Conservation (phyloP, 2,113 vertebrate genomes). For the Oncorhynchus clarkii region DNA sequence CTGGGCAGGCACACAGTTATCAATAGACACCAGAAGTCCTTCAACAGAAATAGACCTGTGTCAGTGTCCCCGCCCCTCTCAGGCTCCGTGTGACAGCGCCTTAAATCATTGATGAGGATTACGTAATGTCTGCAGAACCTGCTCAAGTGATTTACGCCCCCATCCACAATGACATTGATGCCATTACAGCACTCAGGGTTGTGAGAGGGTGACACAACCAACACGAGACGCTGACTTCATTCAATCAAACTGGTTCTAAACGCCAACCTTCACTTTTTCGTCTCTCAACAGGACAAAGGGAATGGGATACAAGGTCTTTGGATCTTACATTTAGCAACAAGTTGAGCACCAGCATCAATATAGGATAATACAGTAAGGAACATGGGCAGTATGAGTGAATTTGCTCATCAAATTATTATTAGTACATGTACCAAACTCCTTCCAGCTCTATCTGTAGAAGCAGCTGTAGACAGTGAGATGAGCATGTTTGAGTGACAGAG, state of each 20-base stretch:
- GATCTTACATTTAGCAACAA: background rate
- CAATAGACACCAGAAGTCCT: constrained; percentile 6
- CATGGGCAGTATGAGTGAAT: too few relatives aligned
- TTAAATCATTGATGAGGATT: constrained; percentile 14
- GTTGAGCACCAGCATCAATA: too few relatives aligned
- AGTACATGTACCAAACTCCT: too few relatives aligned
- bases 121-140: background rate
- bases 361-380: too few relatives aligned
- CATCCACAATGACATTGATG: background rate
- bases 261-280: background rate
- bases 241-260: background rate
- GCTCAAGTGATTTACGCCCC: background rate
- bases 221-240: background rate
- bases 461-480: too few relatives aligned
- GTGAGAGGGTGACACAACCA: background rate
- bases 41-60: constrained; percentile 11
- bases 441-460: too few relatives aligned
- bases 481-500: constrained; percentile 68
- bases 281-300: background rate
- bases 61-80: background rate
- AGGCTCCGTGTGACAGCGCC: background rate
- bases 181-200: background rate
- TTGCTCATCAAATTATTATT: too few relatives aligned
- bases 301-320: background rate
- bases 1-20: constrained; percentile 3